Percentiles rank a stretch among this genome's conserved stretches.
phyloP scores from a whole-genome alignment of 2,797 vertebrate genomes.

The Notoglanidium macrostoma region DNA sequence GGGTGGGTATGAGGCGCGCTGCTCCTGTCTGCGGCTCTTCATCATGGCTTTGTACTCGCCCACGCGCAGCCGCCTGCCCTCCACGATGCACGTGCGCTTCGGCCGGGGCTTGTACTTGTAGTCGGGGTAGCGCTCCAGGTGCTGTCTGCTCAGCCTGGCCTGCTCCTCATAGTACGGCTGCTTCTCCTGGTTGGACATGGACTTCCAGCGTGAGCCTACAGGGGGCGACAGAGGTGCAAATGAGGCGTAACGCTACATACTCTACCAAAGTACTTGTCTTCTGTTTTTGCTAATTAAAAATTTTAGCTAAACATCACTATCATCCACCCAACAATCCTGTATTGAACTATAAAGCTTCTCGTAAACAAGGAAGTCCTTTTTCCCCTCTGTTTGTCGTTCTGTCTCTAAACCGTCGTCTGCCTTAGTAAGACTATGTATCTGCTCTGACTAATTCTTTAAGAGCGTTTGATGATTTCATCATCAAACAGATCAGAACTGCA shows the following conservation, averaged over 20 bases:
- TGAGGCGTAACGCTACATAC: neutral
- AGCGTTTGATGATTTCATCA: neutral
- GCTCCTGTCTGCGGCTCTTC: constrained; percentile 92
- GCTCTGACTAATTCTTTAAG: neutral
- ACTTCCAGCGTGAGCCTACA: constrained; percentile 93
- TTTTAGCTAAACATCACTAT: neutral
- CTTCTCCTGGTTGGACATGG: constrained; percentile 98
- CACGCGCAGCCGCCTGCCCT: constrained; percentile 90
- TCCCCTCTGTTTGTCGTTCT: neutral
- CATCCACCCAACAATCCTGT: neutral
- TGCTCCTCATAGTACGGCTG: constrained; percentile 98
- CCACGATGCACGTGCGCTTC: constrained; percentile 97
- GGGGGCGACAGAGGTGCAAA: constrained; percentile 6
- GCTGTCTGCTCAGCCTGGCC: constrained; percentile 92
- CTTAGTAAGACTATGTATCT: neutral
- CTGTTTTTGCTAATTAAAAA: neutral
- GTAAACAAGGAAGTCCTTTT: neutral
- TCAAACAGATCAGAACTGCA: neutral
- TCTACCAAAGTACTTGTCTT: neutral
- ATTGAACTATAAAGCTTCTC: neutral
- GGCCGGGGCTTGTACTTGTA: constrained; percentile 97
- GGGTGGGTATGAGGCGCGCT: constrained; percentile 75
- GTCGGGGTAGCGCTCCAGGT: constrained; percentile 96
- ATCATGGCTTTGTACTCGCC: constrained; percentile 99
- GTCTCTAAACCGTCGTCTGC: neutral